Evolutionary conservation across 2,113 vertebrate species (phyloP), one percentile per base, ranked within the genome.

Genomic region (Polyodon spathula): DNA sequence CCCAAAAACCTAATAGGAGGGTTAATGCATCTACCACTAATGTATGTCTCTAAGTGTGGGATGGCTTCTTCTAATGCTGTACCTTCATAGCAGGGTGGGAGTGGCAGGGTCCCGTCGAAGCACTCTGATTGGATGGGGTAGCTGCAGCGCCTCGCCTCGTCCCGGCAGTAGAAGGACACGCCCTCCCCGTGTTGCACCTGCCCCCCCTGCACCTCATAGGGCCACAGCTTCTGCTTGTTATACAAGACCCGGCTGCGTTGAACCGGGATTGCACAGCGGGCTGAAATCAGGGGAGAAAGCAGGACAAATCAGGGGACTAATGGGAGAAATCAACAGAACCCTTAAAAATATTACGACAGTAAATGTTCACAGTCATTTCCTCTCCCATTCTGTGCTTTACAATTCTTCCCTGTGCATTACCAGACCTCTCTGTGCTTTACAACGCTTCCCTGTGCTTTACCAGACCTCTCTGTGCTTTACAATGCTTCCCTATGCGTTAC

Each of bases 51-150:
- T 27, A 1, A 27, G 27, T 27, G 27, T 27, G 27, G 3, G 71
- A 1, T 27, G 27, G 27, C 27, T 27, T 3, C 27, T 27, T 27
- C 27, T 27, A 27, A 27, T 27, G 27, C 3, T 27, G 27, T 76
- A 90, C 89, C 89, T 3, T 85, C 73, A 74, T 87, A 91, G 77
- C 89, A 90, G 42, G 66, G 61, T 1, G 88, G 86, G 8, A 73
- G 69, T 52, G 67, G 62, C 48, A 91, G 81, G n/a, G 74, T 50
- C 37, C 84, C 88, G 27, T 90, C 81, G 4, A 76, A 80, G 63
- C 89, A 91, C 55, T 58, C 63, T 62, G 79, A 72, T 1, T 66
- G 44, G 14, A 77, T 72, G 6, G 73, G 68, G 69, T 80, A 78
- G 69, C 81, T 84, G 75, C 73, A 71, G 4, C 56, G 58, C 42